Percentiles rank a stretch among this genome's conserved stretches.
Evolutionary conservation across 2,113 vertebrate species (phyloP).

Genomic region (Saguinus imperator): DNA sequence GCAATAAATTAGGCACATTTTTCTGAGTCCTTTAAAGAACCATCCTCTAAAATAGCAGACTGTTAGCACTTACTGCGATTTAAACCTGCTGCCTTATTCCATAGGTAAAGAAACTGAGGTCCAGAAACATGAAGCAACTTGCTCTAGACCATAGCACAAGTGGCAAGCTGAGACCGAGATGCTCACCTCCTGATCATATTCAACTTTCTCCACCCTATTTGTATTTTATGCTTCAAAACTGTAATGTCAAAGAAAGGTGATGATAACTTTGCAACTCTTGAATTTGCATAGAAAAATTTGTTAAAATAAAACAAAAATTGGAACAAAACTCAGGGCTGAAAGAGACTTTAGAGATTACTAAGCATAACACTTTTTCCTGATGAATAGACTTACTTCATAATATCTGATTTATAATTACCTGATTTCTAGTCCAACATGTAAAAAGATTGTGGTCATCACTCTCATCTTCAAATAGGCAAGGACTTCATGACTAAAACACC

Average conservation of each 20-base stretch:
- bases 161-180: not conserved
- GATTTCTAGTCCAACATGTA: not conserved
- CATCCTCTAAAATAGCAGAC: slow-evolving; percentile 26
- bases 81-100: not conserved
- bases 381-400: not conserved
- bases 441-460: not conserved
- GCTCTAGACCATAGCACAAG: not conserved
- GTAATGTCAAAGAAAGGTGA: not conserved
- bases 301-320: not conserved
- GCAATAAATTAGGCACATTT: slow-evolving; percentile 16
- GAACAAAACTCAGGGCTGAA: not conserved
- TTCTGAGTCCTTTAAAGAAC: slow-evolving; percentile 18
- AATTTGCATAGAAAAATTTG: not conserved
- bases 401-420: not conserved
- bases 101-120: not conserved
- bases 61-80: not conserved
- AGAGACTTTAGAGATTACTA: not conserved
- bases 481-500: no score
- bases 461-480: not conserved
- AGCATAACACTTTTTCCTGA: not conserved
- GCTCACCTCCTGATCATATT: not conserved
- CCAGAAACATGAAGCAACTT: not conserved
- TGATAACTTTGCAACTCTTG: slow-evolving; percentile 29
- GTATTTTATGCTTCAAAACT: slow-evolving; percentile 11
- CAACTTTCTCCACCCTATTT: not conserved